These are phyloP conservation scores for Eueides isabella DNA, from an alignment of 1,140 invertebrate genomes.

Conservation along the genomic window DNA sequence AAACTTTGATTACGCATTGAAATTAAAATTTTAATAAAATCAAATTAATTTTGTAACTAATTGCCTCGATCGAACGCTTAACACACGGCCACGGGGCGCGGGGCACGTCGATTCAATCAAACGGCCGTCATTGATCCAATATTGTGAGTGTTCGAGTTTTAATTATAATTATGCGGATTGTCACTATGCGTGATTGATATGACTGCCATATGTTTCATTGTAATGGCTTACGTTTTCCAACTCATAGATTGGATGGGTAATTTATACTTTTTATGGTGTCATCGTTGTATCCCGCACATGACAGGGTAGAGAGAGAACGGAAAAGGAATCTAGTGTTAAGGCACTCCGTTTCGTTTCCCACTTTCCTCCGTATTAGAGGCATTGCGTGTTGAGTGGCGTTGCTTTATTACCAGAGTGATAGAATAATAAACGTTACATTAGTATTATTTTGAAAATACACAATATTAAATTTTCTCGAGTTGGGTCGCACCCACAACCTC, in stretches of 20 bases:
- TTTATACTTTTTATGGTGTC: neutral
- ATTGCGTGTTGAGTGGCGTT: no score
- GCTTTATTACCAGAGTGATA: no score
- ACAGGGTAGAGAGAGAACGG: no score
- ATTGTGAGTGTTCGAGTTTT: slow-evolving; percentile 39
- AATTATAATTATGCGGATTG: slow-evolving; percentile 42
- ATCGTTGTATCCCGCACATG: no score
- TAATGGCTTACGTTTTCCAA: slow-evolving; percentile 11
- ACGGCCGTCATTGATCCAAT: slow-evolving; percentile 46
- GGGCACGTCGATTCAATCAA: slow-evolving; percentile 56
- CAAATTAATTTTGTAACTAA: slow-evolving; percentile 67
- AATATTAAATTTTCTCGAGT: no score
- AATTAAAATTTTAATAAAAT: slow-evolving; percentile 61
- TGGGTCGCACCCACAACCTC: no score
- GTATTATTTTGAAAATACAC: no score
- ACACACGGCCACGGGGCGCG: slow-evolving; percentile 47
- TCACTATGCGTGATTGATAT: slow-evolving; percentile 32
- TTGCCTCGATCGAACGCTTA: slow-evolving; percentile 57
- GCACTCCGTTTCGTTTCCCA: no score
- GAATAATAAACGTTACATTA: no score
- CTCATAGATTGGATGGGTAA: slow-evolving; percentile 10
- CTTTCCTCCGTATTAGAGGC: no score
- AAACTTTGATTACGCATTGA: slow-evolving; percentile 63
- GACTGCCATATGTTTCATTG: slow-evolving; percentile 34
- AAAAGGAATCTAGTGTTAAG: no score